phyloP scores from a whole-genome alignment of 2,113 vertebrate genomes.

The Vimba vimba region DNA sequence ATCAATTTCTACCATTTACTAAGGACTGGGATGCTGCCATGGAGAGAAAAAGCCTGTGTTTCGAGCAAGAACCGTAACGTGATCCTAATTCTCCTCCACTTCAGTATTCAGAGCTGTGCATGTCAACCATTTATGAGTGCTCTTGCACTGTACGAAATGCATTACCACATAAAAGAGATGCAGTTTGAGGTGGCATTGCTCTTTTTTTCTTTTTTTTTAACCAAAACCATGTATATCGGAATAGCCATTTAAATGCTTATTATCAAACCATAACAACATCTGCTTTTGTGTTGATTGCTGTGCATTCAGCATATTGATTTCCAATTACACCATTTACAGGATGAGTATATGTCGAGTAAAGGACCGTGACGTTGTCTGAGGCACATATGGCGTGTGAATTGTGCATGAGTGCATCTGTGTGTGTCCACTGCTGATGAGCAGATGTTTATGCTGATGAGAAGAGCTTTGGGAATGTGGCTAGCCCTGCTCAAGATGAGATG shows the following conservation, averaged over 20 bases:
- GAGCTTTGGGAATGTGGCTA: conserved; percentile 35
- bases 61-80: conserved; percentile 46
- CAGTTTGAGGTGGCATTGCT: not conserved
- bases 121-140: not conserved
- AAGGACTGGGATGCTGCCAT: conserved; percentile 58
- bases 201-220: not conserved
- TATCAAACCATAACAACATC: conserved; percentile 25
- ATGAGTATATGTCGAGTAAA: conserved; percentile 15
- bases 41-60: conserved; percentile 57
- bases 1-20: conserved; percentile 73
- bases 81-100: conserved; percentile 55
- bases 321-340: conserved; percentile 31
- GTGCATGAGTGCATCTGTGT: conserved; percentile 12
- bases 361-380: not conserved
- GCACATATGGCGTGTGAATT: conserved; percentile 17
- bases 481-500: conserved; percentile 31
- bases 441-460: conserved; percentile 45
- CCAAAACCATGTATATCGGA: not conserved
- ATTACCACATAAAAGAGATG: not conserved
- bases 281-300: conserved; percentile 39
- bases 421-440: conserved; percentile 27
- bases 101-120: not conserved
- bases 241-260: not conserved
- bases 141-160: not conserved
- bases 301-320: conserved; percentile 37